Percentiles rank a stretch among this genome's conserved stretches.
phyloP scores from a whole-genome alignment of 2,113 vertebrate genomes.

The Ivindomyrus marchei region DNA sequence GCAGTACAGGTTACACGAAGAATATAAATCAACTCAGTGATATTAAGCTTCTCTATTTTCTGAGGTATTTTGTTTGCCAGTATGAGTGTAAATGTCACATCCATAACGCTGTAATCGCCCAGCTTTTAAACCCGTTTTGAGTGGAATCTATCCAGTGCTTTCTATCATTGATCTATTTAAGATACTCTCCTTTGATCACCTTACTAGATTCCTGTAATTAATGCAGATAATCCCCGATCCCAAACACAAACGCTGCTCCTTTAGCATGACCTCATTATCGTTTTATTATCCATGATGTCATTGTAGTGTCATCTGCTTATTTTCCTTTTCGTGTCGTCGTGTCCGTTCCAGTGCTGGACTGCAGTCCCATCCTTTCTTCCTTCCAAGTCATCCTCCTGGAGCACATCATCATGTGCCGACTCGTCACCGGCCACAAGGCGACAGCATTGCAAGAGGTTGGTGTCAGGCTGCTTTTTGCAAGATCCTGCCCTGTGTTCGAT shows the following conservation, averaged over 20 bases:
- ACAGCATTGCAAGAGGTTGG: slow-evolving; percentile 89
- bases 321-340: neutral
- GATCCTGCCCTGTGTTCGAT: neutral
- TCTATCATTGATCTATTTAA: neutral
- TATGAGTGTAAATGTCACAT: neutral
- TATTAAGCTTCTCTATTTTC: neutral
- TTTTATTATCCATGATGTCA: neutral
- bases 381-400: slow-evolving; percentile 98
- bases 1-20: neutral
- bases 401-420: slow-evolving; percentile 98
- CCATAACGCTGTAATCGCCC: neutral
- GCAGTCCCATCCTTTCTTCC: slow-evolving; percentile 95
- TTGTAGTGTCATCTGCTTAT: neutral
- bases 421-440: slow-evolving; percentile 96
- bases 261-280: neutral
- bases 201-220: neutral
- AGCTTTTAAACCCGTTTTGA: neutral
- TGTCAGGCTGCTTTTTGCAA: neutral
- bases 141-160: neutral
- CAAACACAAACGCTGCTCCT: neutral
- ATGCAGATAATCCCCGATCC: neutral
- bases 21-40: neutral
- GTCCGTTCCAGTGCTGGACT: slow-evolving; percentile 79
- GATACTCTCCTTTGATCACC: neutral
- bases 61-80: neutral